phyloP scores from a whole-genome alignment of 2,888 invertebrate species.

The Dioctria linearis region DNA sequence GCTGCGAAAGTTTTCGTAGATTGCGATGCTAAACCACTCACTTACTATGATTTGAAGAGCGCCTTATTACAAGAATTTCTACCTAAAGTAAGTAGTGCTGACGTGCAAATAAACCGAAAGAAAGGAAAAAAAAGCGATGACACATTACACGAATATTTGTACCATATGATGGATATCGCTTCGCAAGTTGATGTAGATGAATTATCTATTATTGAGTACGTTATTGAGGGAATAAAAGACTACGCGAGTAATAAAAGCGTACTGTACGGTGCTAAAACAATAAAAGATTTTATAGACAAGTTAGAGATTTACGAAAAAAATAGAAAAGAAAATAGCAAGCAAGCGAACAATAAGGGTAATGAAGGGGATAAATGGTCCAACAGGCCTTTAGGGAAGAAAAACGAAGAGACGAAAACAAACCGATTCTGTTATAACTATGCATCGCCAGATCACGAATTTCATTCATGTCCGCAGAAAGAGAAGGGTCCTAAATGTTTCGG shows the following conservation, averaged over 20 bases:
- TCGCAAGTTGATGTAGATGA: not conserved
- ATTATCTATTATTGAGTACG: not conserved
- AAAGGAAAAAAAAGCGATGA: not conserved
- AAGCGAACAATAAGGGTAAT: not conserved
- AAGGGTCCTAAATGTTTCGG: conserved; percentile 12
- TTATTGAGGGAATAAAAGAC: not conserved
- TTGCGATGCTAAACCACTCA: too few relatives aligned
- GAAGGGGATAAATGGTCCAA: not conserved
- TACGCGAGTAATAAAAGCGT: not conserved
- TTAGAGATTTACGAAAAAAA: not conserved
- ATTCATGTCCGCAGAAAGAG: too few relatives aligned
- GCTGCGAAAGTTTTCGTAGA: too few relatives aligned
- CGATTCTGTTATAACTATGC: conserved; percentile 1
- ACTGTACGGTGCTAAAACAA: not conserved
- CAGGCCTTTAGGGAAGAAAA: not conserved
- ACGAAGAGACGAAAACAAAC: not conserved
- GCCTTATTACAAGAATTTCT: too few relatives aligned
- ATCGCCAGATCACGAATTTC: not conserved
- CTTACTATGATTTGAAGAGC: too few relatives aligned
- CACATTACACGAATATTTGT: not conserved
- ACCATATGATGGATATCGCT: not conserved
- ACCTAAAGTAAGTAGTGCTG: too few relatives aligned
- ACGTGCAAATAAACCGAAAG: too few relatives aligned
- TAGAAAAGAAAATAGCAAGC: not conserved
- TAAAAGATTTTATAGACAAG: not conserved